Evolutionary conservation across 2,797 vertebrate species (phyloP), one percentile per base, ranked within the genome.

Genomic region (Molossus molossus): DNA sequence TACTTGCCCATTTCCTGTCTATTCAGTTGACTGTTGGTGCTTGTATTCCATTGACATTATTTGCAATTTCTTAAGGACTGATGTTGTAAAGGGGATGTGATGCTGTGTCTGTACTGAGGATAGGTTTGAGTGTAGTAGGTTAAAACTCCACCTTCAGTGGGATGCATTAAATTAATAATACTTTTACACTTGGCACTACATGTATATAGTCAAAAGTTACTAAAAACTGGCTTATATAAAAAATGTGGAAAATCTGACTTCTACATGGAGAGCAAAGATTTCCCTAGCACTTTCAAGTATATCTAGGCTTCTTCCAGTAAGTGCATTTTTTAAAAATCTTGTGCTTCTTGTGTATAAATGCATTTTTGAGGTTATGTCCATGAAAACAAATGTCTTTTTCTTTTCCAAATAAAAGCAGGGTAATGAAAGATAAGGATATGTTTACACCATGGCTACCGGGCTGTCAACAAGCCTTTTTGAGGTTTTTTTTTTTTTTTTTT

Each of bases 341-440:
- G 60, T 37, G 62, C 58, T 86, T 96, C 90, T 95, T 48, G 62
- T 55, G 55, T 67, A 57, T 93, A 81, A 97, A 97, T 96, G 92
- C 91, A 73, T 94, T 96, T 84, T 95, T 81, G 79, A 95, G 92
- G 93, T 89, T 95, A 82, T 91, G 91, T 73, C 72, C 65, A 37
- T 80, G 96, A 95, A 96, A 95, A 95, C 91, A 96, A 96, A 96
- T 29, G 45, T 6, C 33, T 79, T 80, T 77, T 77, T 95, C 82
- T 91, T 95, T 94, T 84, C 70, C 88, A 93, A 95, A 96, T 84
- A 92, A 97, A 92, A 96, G 84, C 73, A 33, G 53, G 27, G n/a
- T 94, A 97, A 97, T 97, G 97, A 96, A 93, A 94, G 95, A 95
- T 96, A 85, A 97, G 87, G 91, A 50, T 89, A 75, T 94, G 95